Evolutionary conservation across 2,113 vertebrate species (phyloP), one percentile per base, ranked within the genome.

Genomic region (Eulemur rufifrons): DNA sequence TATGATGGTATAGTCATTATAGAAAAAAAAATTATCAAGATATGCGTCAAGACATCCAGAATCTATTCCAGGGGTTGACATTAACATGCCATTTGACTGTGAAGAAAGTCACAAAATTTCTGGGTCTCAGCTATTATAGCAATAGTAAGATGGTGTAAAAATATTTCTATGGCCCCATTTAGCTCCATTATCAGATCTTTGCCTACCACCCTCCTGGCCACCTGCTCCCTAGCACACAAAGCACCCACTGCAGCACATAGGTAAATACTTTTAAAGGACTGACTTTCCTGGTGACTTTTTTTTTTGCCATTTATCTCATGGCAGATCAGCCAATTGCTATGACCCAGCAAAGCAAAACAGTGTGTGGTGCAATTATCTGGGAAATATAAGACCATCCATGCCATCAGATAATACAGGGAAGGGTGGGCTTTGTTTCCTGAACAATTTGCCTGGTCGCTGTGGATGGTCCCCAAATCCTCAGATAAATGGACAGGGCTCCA

Each of bases 361-460:
- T 95, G 95, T 96, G 92, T 94, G 96, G 95, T 92, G 39, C 92
- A 97, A 97, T 98, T 97, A 98, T 98, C 97, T 96, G 94, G 63
- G 98, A 98, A 98, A 98, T 96, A 94, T 90, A 97, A 98, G 95
- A 97, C 95, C 76, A 86, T 90, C 95, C 47, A 27, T 83, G 86
- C 76, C 95, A 97, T 97, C 97, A 97, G 98, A 97, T 96, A 97
- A 97, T 83, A 73, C 86, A 69, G 85, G 95, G 94, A 94, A 97
- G 84, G 95, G 93, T 95, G 97, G 96, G 95, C 95, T 97, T 98
- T 98, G 96, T 98, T 97, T 97, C 96, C 92, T 23, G 84, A 96
- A 93, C 91, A 95, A 94, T 96, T 90, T 92, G 89, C 71, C 84
- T 91, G 95, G 95, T 96, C 71, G 8, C 92, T 80, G 95, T 94